phyloP scores from a whole-genome alignment of 2,888 invertebrate genomes.

The Dilophus febrilis region DNA sequence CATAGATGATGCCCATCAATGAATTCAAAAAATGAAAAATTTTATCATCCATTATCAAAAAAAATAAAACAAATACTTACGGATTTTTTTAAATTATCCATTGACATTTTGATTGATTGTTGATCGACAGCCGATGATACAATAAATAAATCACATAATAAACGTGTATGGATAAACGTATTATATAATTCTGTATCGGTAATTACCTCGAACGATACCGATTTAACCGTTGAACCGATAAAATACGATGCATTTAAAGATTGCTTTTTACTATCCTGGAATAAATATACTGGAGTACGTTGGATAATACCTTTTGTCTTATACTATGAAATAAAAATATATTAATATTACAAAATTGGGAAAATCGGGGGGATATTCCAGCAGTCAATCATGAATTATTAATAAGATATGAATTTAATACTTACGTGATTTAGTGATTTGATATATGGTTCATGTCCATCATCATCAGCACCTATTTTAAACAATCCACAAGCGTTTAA shows the following conservation, averaged over 20 bases:
- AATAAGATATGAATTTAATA: no score
- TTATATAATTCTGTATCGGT: conserved; percentile 43
- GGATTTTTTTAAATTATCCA: conserved; percentile 46
- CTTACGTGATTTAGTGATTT: no score
- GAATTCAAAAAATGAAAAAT: conserved; percentile 4
- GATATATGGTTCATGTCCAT: no score
- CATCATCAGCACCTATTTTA: conserved; percentile 41
- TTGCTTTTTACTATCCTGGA: conserved; percentile 60
- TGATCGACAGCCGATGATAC: conserved; percentile 40
- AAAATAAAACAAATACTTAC: conserved; percentile 21
- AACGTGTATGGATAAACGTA: conserved; percentile 51
- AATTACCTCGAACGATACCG: conserved; percentile 44
- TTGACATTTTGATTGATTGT: conserved; percentile 40
- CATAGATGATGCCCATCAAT: no score
- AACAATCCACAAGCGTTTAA: conserved; percentile 60
- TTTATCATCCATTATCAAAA: conserved; percentile 1
- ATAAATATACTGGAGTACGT: background rate
- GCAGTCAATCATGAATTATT: conserved; percentile 43
- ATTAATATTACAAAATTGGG: no score
- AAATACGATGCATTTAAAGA: conserved; percentile 44
- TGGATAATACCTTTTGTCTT: background rate
- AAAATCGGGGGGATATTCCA: conserved; percentile 12
- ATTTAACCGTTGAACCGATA: conserved; percentile 37
- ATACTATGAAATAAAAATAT: no score
- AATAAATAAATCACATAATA: conserved; percentile 47